Conservation (phyloP, 2,113 vertebrate species). For the Elephantulus edwardii region DNA sequence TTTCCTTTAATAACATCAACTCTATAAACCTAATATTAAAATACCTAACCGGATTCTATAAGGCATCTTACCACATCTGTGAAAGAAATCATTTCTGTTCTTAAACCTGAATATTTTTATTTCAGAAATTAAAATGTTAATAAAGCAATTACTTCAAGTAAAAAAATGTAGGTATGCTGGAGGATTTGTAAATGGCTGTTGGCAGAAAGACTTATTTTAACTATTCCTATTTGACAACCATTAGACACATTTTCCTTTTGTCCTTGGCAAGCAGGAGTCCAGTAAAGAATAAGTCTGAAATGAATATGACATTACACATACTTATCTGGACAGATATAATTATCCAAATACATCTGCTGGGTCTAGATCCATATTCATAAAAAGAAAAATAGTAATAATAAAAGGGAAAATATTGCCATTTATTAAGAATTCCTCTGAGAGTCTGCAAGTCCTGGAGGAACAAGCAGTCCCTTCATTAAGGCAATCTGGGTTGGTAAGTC, state of each 20-base stretch:
- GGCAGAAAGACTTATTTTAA: constrained; percentile 30
- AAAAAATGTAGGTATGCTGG: background rate
- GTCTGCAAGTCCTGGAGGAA: background rate
- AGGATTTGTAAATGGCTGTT: constrained; percentile 38
- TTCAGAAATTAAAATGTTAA: constrained; percentile 46
- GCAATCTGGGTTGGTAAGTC: background rate
- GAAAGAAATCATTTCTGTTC: background rate
- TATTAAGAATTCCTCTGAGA: constrained; percentile 33
- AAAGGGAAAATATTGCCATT: constrained; percentile 31
- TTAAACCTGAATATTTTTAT: background rate
- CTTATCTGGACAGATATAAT: constrained; percentile 40
- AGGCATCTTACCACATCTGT: background rate
- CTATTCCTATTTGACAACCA: constrained; percentile 37
- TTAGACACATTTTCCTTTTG: constrained; percentile 43
- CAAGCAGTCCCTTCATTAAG: background rate
- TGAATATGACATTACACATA: constrained; percentile 58
- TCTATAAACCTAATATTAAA: background rate
- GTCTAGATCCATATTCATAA: constrained; percentile 33
- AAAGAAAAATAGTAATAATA: background rate
- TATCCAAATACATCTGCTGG: constrained; percentile 26
- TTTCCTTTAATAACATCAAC: background rate
- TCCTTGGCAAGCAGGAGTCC: background rate
- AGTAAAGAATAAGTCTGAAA: constrained; percentile 48
- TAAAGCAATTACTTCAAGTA: background rate
- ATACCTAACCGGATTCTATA: background rate